Conservation (phyloP, 1,140 invertebrate genomes). For the Plutomurus gul region DNA sequence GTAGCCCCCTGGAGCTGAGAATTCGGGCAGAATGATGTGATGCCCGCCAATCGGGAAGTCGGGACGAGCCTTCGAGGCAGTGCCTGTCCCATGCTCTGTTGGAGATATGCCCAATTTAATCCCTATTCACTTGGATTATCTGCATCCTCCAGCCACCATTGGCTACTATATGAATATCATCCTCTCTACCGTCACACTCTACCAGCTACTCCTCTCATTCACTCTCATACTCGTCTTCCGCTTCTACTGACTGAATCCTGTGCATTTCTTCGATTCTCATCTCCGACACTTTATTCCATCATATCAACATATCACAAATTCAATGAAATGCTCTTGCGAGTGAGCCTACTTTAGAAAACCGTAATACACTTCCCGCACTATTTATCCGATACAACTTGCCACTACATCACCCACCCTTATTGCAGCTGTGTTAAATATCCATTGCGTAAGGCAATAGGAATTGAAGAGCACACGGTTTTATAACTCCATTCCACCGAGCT, state of each 20-base stretch:
- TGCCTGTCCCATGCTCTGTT: conserved; percentile 21
- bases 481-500: too few relatives aligned
- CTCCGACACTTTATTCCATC: too few relatives aligned
- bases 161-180: conserved; percentile 35
- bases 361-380: too few relatives aligned
- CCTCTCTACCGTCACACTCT: background rate
- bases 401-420: too few relatives aligned
- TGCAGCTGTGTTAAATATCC: too few relatives aligned
- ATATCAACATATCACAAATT: too few relatives aligned
- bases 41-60: conserved; percentile 40
- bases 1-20: conserved; percentile 36
- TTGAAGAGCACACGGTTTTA: too few relatives aligned
- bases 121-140: conserved; percentile 33
- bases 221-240: background rate
- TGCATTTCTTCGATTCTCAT: background rate
- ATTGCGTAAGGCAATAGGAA: too few relatives aligned
- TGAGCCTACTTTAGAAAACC: too few relatives aligned
- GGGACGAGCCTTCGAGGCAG: conserved; percentile 41
- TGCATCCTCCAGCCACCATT: conserved; percentile 38
- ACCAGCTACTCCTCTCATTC: background rate
- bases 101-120: conserved; percentile 41
- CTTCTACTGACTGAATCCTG: too few relatives aligned
- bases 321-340: too few relatives aligned
- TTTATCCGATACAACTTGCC: too few relatives aligned
- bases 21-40: conserved; percentile 33